Conservation (phyloP, 2,113 vertebrate genomes). For the Haliaeetus leucogaster region DNA sequence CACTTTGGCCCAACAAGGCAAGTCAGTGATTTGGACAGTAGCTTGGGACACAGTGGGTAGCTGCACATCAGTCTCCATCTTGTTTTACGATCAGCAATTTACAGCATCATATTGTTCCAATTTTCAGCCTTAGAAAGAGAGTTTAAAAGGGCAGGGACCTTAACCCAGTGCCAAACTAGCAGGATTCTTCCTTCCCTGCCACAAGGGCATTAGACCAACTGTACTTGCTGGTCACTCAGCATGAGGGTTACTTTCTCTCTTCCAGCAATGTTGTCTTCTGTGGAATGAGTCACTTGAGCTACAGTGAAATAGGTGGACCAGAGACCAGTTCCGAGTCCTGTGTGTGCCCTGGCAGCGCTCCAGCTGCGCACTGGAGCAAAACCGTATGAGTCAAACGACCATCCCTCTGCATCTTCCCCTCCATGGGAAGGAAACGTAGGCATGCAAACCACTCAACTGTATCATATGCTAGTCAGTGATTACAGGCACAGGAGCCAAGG, state of each 20-base stretch:
- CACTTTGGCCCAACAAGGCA: neutral
- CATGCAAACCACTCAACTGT: rapidly evolving
- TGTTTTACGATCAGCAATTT: neutral
- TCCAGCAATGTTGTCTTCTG: neutral
- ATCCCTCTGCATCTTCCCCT: neutral
- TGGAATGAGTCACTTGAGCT: rapidly evolving
- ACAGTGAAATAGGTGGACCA: neutral
- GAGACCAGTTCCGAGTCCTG: neutral
- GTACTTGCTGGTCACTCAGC: neutral
- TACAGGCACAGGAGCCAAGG: neutral
- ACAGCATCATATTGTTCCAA: neutral
- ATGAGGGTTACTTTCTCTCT: neutral
- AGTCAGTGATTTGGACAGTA: neutral
- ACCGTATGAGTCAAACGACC: neutral
- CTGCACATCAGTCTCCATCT: neutral
- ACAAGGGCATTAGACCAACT: neutral
- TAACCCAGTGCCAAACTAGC: neutral
- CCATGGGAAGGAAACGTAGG: rapidly evolving
- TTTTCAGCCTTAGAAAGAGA: neutral
- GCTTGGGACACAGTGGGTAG: neutral
- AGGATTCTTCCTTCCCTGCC: neutral
- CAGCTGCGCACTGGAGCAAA: neutral
- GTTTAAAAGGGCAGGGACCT: neutral
- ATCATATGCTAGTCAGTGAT: neutral
- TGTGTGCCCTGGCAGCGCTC: neutral